Evolutionary conservation across 2,888 invertebrate species (phyloP), one percentile per base, ranked within the genome.

Genomic region (Taphrorychus bicolor): DNA sequence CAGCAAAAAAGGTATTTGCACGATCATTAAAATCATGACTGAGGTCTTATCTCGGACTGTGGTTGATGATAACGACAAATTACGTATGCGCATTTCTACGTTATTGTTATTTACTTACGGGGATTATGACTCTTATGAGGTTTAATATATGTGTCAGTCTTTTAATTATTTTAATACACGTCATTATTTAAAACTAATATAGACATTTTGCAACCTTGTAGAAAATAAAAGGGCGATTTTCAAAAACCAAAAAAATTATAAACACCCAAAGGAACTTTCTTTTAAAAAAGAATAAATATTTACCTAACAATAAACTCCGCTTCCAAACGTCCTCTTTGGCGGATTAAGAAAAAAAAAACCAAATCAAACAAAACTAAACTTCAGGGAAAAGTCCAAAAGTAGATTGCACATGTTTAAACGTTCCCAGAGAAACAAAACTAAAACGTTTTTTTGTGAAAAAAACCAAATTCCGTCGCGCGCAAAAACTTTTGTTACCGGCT

Each of bases 11-110:
- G 7, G 7, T 32, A 32, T 32, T 32, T 32, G 32, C 32, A 32
- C 32, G 32, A 7, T 32, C 32, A 32, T 32, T 32, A 32, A 32
- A 32, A 32, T 11, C 32, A 32, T 9, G 32, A 2, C 32, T 32
- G 32, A 32, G 3, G 32, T 45, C 45, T 45, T 45, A 45, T 24
- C 41, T 53, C 41, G n/a, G n/a, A n/a, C n/a, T n/a, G n/a, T n/a
- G n/a, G n/a, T 32, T 32, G 32, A 32, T 32, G 32, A 9, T 7
- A 32, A 9, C 7, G 11, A 3, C 11, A 32, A 7, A 32, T 3
- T 3, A 32, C 32, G 32, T 3, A 32, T 32, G 32, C 32, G 7
- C 11, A 32, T 24, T 60, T 60, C n/a, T n/a, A n/a, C n/a, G n/a
- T n/a, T n/a, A n/a, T n/a, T 52, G 21, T 32, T 32, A 32, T 32